Conservation (phyloP, 2,888 invertebrate species). For the Saturnia japonica region DNA sequence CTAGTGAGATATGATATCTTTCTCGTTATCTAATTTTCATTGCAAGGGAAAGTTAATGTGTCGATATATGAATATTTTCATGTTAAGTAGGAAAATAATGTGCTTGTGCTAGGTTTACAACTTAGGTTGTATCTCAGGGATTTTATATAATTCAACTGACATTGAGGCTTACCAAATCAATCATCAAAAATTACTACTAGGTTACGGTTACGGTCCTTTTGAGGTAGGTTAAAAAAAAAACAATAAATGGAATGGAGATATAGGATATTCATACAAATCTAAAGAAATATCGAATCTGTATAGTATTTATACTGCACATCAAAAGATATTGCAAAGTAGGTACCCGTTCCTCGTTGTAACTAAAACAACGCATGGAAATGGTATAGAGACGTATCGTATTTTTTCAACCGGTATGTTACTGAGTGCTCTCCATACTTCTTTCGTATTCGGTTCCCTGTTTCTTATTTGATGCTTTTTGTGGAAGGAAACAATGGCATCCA, state of each 20-base stretch:
- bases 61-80: too few relatives aligned
- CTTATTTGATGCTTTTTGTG: conserved; percentile 63
- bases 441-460: conserved; percentile 54
- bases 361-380: conserved; percentile 70
- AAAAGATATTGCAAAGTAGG: conserved; percentile 50
- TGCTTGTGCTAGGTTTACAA: too few relatives aligned
- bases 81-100: too few relatives aligned
- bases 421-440: conserved; percentile 62
- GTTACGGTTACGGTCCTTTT: too few relatives aligned
- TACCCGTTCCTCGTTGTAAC: conserved; percentile 46
- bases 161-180: too few relatives aligned
- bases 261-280: conserved; percentile 31
- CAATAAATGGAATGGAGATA: background rate
- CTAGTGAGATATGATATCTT: too few relatives aligned
- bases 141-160: too few relatives aligned
- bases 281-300: conserved; percentile 29
- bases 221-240: background rate
- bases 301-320: background rate
- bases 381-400: conserved; percentile 74
- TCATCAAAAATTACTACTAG: too few relatives aligned
- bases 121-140: too few relatives aligned
- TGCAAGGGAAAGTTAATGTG: too few relatives aligned
- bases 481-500: conserved; percentile 67
- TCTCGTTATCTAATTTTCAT: too few relatives aligned
- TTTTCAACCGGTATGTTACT: conserved; percentile 53